phyloP scores from a whole-genome alignment of 2,797 vertebrate genomes.

The Sarcophilus harrisii region DNA sequence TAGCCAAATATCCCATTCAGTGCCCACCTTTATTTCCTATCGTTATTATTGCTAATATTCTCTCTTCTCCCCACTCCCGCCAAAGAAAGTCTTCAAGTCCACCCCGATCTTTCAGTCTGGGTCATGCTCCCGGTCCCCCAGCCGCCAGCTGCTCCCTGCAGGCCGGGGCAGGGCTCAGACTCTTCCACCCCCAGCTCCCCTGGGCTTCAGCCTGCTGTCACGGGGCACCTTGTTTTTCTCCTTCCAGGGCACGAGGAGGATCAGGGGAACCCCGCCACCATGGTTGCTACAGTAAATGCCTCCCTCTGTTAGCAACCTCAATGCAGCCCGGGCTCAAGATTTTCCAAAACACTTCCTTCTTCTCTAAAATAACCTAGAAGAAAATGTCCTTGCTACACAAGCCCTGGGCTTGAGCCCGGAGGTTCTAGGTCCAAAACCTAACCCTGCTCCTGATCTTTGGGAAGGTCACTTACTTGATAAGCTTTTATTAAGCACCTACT shows the following conservation, averaged over 20 bases:
- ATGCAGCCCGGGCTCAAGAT: slow-evolving; percentile 30
- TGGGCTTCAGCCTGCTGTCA: not conserved
- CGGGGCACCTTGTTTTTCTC: slow-evolving; percentile 35
- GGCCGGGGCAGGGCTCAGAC: not conserved
- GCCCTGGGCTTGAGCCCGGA: not conserved
- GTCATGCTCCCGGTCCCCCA: fast-evolving
- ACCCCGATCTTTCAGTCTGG: not conserved
- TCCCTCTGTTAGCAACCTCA: slow-evolving; percentile 47
- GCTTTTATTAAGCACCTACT: not conserved
- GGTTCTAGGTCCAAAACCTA: not conserved
- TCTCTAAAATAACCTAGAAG: not conserved
- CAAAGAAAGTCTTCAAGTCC: not conserved
- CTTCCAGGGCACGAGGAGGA: slow-evolving; percentile 47
- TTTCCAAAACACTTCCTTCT: slow-evolving; percentile 46
- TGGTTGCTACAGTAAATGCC: slow-evolving; percentile 49
- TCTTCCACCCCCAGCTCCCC: not conserved
- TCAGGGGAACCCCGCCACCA: not conserved
- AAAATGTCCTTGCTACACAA: not conserved
- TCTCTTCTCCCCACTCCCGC: not conserved
- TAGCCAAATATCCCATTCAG: not conserved
- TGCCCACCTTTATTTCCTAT: not conserved
- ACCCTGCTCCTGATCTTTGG: not conserved
- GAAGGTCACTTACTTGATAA: not conserved
- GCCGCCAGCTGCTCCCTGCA: not conserved
- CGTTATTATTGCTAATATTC: not conserved